A percentile compares a stretch with the other conserved stretches of the same genome.
phyloP scores from a whole-genome alignment of 2,888 invertebrate species.

The Lycophotia porphyrea region DNA sequence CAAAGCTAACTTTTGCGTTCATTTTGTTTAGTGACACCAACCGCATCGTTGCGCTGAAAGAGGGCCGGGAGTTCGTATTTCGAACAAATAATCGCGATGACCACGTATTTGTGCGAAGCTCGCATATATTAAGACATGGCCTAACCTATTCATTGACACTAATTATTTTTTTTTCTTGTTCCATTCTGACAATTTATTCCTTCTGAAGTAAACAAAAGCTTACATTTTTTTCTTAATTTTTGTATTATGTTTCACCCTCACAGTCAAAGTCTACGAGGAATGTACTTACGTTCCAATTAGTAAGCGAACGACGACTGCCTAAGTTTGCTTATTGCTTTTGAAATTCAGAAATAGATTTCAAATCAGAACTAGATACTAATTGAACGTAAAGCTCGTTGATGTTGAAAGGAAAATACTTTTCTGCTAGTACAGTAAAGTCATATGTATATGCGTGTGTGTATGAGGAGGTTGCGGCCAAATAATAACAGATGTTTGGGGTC shows the following conservation, averaged over 20 bases:
- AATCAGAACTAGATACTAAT: conserved; percentile 27
- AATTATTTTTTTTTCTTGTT: too few species aligned
- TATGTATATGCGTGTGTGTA: neutral
- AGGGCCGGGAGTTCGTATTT: too few species aligned
- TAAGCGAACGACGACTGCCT: conserved; percentile 28
- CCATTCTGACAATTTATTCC: too few species aligned
- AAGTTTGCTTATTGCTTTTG: conserved; percentile 31
- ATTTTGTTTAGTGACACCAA: neutral
- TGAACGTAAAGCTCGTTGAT: conserved; percentile 3
- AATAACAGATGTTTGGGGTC: too few species aligned
- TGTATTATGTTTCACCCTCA: neutral
- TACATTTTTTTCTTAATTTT: neutral
- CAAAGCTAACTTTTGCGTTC: neutral
- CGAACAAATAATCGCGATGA: neutral
- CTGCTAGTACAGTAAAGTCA: neutral
- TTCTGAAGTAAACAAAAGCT: too few species aligned
- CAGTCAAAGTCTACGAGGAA: neutral
- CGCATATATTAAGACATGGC: too few species aligned
- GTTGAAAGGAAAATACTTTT: neutral
- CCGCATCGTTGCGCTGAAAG: too few species aligned
- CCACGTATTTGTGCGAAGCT: neutral
- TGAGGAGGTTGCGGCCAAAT: too few species aligned
- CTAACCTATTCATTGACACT: too few species aligned
- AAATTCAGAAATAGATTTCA: conserved; percentile 35
- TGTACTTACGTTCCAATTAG: conserved; percentile 42